Base-by-base conservation (phyloP, 2,888 invertebrate species). In the Gerris lacustris region DNA sequence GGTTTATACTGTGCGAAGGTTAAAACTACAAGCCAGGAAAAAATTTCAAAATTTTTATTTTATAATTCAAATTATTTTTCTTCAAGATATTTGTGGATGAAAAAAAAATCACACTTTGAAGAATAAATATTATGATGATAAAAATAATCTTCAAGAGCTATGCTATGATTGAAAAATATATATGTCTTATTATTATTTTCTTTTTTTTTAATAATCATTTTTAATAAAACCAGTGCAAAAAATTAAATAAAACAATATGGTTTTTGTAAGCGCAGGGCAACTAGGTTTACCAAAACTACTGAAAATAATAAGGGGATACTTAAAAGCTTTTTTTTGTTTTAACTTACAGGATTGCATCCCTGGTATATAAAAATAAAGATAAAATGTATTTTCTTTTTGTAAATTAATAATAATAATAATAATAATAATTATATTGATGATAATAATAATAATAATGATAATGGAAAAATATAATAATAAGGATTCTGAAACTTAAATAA, bases 321-420 rank as follows among this genome's bases (percentile, higher is more conserved):
- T 11, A 2, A 55, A 55, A 55, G 15, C 55, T 55, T 15, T 55
- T 47, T 47, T 55, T 55, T 11, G 15, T 55, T 55, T 55, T 9
- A 55, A 55, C 55, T 55, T 55, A 55, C 55, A 55, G 55, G 55
- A 55, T 55, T 55, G 55, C 55, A 55, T 55, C 55, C 55, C 55
- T 55, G 55, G 55, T 9, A 11, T 55, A 55, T 11, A 55, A 55
- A 55, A 11, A 55, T 11, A 55, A 55, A 15, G 15, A 55, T 11
- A 55, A 31, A 31, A 31, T 31, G 31, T 31, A 31, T 31, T 31
- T 31, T 31, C 31, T 31, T 31, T 31, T 31, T 31, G 31, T 31
- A 31, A 31, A 31, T 31, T 31, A 31, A 31, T 31, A 31, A 31
- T 31, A 31, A 31, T 31, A 31, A 31, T 31, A 31, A 31, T 31